These are phyloP conservation scores for Probosciger aterrimus DNA, from an alignment of 2,113 vertebrate species.

Conservation along the genomic window DNA sequence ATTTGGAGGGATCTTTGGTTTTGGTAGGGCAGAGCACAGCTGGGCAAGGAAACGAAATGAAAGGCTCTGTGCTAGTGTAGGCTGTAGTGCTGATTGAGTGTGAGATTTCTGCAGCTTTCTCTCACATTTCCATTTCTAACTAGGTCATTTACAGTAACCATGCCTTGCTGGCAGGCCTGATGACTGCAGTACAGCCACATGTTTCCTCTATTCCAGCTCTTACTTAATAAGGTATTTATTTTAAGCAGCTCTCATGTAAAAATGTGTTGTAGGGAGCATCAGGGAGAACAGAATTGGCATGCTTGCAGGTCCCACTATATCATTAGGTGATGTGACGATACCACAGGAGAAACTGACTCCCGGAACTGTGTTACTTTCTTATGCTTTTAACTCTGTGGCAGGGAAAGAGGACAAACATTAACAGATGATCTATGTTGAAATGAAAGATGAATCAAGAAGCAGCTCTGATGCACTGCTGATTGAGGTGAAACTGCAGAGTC, in stretches of 20 bases:
- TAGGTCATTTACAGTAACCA: not conserved
- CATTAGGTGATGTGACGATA: not conserved
- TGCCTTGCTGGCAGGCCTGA: not conserved
- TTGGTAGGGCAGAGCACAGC: not conserved
- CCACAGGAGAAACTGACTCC: not conserved
- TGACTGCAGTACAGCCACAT: not conserved
- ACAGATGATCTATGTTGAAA: not conserved
- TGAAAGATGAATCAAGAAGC: not conserved
- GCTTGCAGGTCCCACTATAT: accelerated
- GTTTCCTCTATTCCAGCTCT: not conserved
- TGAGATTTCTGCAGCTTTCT: not conserved
- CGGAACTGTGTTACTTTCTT: not conserved
- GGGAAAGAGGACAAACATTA: not conserved
- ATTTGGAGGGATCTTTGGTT: not conserved
- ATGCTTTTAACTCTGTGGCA: not conserved
- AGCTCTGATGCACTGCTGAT: not conserved
- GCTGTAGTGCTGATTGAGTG: not conserved
- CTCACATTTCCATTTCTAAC: not conserved
- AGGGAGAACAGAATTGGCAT: not conserved
- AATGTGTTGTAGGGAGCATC: not conserved
- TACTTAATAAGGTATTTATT: not conserved
- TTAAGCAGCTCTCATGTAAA: not conserved
- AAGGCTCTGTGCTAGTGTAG: not conserved
- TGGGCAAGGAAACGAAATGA: not conserved
- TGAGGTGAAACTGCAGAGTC: not conserved